phyloP scores from a whole-genome alignment of 2,113 vertebrate genomes.

The Xenopus laevis region DNA sequence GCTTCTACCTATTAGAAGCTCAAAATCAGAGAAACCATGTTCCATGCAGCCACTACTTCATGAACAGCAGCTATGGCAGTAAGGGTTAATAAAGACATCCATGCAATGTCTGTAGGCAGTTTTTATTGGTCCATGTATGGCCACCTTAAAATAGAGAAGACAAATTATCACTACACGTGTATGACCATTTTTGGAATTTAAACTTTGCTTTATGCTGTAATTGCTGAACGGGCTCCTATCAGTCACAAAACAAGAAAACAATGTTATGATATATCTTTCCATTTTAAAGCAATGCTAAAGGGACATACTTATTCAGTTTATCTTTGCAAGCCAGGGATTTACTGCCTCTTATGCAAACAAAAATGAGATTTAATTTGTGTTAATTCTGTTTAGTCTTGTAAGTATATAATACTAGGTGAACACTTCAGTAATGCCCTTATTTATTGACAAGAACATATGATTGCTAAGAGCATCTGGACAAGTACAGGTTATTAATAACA shows the following conservation, averaged over 20 bases:
- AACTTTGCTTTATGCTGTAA: not conserved
- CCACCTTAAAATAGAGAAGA: too few relatives aligned
- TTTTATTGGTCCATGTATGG: too few relatives aligned
- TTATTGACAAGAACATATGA: not conserved
- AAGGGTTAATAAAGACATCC: too few relatives aligned
- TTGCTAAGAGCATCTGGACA: too few relatives aligned
- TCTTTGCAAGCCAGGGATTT: conserved; percentile 23
- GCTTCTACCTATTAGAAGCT: too few relatives aligned
- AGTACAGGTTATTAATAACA: too few relatives aligned
- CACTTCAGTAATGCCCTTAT: not conserved
- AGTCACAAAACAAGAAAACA: conserved; percentile 25
- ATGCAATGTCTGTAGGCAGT: too few relatives aligned
- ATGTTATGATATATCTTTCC: not conserved
- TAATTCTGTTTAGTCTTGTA: not conserved
- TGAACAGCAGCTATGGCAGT: too few relatives aligned
- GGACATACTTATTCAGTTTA: conserved; percentile 27
- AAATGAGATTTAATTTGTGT: not conserved
- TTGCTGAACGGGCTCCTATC: conserved; percentile 1
- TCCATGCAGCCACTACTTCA: too few relatives aligned
- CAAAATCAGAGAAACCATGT: too few relatives aligned
- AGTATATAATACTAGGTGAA: not conserved
- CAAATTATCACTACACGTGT: too few relatives aligned
- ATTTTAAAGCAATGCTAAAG: conserved; percentile 22
- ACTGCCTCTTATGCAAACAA: not conserved
- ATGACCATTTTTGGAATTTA: too few relatives aligned